phyloP scores from a whole-genome alignment of 37 sponge, comb jelly and placozoan genomes.

The Mnemiopsis leidyi region DNA sequence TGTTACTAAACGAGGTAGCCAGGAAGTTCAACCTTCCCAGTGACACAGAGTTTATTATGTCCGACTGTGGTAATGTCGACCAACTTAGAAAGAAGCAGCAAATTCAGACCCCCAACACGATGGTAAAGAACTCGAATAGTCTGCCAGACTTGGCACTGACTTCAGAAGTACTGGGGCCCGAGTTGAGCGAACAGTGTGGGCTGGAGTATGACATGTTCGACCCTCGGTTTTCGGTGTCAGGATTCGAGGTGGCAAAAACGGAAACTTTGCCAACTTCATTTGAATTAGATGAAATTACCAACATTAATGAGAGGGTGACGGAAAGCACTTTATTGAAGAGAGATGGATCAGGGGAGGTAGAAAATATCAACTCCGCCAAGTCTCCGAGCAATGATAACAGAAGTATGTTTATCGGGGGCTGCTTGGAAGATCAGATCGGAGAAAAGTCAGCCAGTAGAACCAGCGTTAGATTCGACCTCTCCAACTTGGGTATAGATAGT shows the following conservation, averaged over 20 bases:
- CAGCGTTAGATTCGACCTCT: neutral
- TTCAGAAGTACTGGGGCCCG: neutral
- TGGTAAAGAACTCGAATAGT: neutral
- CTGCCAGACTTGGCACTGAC: neutral
- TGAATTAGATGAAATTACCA: neutral
- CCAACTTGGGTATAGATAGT: neutral
- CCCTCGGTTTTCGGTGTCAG: neutral
- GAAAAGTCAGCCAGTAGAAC: conserved; percentile 10
- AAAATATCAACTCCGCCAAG: neutral
- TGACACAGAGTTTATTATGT: neutral
- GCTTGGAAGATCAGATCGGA: neutral
- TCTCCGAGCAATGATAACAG: neutral
- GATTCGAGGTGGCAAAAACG: neutral
- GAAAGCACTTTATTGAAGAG: neutral
- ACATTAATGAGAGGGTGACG: neutral
- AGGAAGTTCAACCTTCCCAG: neutral
- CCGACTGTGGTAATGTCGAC: neutral
- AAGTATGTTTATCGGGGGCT: neutral
- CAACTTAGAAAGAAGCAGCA: neutral
- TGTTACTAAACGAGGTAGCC: neutral
- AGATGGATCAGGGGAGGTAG: neutral
- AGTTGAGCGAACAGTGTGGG: too few species aligned
- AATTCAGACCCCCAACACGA: neutral
- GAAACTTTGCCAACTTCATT: neutral
- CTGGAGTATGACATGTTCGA: neutral